A percentile compares a stretch with the other conserved stretches of the same genome.
These are phyloP conservation scores for Recurvirostra avosetta DNA, from an alignment of 2,113 vertebrate genomes.

Conservation along the genomic window DNA sequence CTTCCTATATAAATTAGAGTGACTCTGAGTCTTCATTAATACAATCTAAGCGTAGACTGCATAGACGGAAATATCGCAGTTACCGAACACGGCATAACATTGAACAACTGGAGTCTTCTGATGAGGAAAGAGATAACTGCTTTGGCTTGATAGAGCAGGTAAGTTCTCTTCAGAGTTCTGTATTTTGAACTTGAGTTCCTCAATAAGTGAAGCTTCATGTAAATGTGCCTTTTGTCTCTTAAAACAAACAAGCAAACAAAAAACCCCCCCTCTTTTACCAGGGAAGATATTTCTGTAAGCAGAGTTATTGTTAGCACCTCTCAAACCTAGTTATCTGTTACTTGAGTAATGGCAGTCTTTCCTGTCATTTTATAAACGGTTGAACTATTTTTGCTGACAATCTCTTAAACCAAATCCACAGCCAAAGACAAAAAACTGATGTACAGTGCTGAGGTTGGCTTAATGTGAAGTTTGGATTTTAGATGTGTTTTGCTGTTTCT, in stretches of 20 bases:
- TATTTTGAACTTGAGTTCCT: background rate
- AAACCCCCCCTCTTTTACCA: fast-evolving
- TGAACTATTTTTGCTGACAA: background rate
- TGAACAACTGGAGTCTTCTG: constrained; percentile 80
- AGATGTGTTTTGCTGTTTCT: background rate
- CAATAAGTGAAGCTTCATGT: background rate
- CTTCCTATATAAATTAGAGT: constrained; percentile 65
- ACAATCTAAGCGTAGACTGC: constrained; percentile 67
- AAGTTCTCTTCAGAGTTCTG: background rate
- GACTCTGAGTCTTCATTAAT: constrained; percentile 80
- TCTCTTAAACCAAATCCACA: background rate
- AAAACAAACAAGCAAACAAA: background rate
- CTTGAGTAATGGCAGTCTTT: background rate
- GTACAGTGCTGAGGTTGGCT: background rate
- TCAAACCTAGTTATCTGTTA: background rate
- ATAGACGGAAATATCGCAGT: constrained; percentile 67
- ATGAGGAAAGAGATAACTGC: constrained; percentile 86
- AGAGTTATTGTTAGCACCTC: background rate
- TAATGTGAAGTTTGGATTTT: background rate
- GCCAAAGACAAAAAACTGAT: background rate
- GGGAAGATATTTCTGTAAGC: background rate
- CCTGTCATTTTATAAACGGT: background rate
- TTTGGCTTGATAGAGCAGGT: constrained; percentile 77
- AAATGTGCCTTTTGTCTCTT: background rate
- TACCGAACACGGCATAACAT: constrained; percentile 64